Evolutionary conservation across 2,797 vertebrate genomes (phyloP), one percentile per base, ranked within the genome.

Genomic region (Falco novaeseelandiae): DNA sequence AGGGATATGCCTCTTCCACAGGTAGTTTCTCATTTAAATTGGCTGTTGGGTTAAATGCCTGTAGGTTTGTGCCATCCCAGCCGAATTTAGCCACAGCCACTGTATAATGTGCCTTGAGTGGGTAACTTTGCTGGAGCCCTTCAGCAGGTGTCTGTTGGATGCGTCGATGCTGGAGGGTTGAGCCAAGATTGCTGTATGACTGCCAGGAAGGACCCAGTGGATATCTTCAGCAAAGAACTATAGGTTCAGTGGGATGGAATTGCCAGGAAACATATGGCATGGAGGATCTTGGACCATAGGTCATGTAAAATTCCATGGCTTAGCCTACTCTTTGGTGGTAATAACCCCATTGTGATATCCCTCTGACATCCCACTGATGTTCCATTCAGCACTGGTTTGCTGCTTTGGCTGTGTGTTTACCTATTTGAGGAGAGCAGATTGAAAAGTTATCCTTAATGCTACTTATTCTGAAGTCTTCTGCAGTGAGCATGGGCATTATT

Each of bases 41-140:
- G 4, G 15, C 15, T 20, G 0, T 6, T 7, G 2, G 4, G 10
- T 32, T 3, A 26, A 58, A 40, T 1, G 20, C 20, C 18, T 15
- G 32, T 14, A 30, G 51, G 38, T 69, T 36, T 59, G 70, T 23
- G 70, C 70, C 15, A 8, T 10, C 32, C 58, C 44, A 27, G 16
- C 19, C 42, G 4, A 10, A 6, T 8, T 34, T 7, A 5, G 13
- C 44, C 44, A 2, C 20, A 3, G 10, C 26, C 5, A 8, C 51
- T 29, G 38, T 16, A 7, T 13, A 20, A 2, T 4, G 8, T 18
- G 25, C 0, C 3, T 20, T 21, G 1, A 12, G n/a, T 15, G 38
- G 40, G 8, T 29, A 42, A 3, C 42, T 54, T 57, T 67, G 79
- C 38, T 14, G 6, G 4, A 8, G 23, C 27, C 36, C 30, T 48